Percentiles rank a stretch among this genome's conserved stretches.
These are phyloP conservation scores for Nestor notabilis DNA, from an alignment of 2,113 vertebrate genomes.

Conservation along the genomic window DNA sequence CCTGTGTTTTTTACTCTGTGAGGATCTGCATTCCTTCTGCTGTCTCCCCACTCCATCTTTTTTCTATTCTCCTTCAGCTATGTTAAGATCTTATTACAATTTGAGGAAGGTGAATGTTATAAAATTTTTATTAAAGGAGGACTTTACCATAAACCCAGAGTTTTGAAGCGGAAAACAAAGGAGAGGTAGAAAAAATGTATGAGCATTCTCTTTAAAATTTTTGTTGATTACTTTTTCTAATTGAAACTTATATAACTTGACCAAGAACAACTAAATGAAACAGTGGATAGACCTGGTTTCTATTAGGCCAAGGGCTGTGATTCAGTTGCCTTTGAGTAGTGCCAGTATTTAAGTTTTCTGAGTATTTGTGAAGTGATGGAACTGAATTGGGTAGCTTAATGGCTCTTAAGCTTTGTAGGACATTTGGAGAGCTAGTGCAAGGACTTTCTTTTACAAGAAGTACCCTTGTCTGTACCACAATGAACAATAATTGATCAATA, in stretches of 20 bases:
- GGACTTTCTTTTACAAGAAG: background rate
- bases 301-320: background rate
- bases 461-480: background rate
- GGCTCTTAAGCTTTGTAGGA: background rate
- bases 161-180: background rate
- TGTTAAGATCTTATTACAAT: background rate
- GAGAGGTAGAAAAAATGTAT: background rate
- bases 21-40: background rate
- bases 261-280: background rate
- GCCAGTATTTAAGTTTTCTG: background rate
- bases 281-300: background rate
- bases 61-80: background rate
- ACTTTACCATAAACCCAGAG: background rate
- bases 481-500: constrained; percentile 7
- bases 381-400: background rate
- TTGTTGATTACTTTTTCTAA: background rate
- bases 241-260: background rate
- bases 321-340: background rate
- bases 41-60: fast-evolving
- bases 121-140: background rate
- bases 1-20: background rate
- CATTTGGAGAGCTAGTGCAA: background rate
- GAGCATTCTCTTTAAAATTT: background rate
- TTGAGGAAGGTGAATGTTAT: background rate
- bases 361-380: background rate